Evolutionary conservation across 2,113 vertebrate genomes (phyloP), one percentile per base, ranked within the genome.

Genomic region (Oncorhynchus clarkii): DNA sequence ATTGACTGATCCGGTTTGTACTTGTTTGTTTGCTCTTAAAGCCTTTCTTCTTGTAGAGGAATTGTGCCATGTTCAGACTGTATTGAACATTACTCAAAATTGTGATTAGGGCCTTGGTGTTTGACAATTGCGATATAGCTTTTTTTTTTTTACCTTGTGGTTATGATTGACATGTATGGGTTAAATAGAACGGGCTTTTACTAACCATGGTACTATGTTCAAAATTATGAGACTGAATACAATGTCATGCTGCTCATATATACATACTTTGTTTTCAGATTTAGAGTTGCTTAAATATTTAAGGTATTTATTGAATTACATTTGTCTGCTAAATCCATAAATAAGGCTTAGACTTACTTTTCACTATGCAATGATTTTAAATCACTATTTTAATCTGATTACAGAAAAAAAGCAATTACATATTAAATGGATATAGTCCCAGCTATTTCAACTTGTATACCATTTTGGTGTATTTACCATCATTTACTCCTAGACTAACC

Each of bases 21-120:
- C 39, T 62, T 68, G 60, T 71, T 3, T 75, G 73, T 86, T 83
- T 82, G 72, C 71, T 74, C 64, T 22, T 70, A 74, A 74, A 84
- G 81, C 75, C 78, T 87, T 80, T 89, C 81, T 86, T 85, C 87
- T 45, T 39, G 87, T 86, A 76, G 73, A 82, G 62, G 60, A 77
- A 76, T 48, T 11, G 51, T 84, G 67, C 71, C 80, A 80, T 80
- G 62, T 70, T 48, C 72, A 78, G 45, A 39, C 3, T 27, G 78
- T 71, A 77, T 74, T 26, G 39, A 76, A 6, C 66, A 54, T 62
- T 62, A 62, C 7, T 62, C 16, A 62, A 16, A 62, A 45, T 45
- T 45, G 39, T 45, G 39, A 45, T 12, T 45, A 45, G 39, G 39
- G 39, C 39, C 39, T 45, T 45, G 39, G 9, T 45, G 39, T 45